phyloP scores from a whole-genome alignment of 2,888 invertebrate species.

The Drosophila paranaensis region DNA sequence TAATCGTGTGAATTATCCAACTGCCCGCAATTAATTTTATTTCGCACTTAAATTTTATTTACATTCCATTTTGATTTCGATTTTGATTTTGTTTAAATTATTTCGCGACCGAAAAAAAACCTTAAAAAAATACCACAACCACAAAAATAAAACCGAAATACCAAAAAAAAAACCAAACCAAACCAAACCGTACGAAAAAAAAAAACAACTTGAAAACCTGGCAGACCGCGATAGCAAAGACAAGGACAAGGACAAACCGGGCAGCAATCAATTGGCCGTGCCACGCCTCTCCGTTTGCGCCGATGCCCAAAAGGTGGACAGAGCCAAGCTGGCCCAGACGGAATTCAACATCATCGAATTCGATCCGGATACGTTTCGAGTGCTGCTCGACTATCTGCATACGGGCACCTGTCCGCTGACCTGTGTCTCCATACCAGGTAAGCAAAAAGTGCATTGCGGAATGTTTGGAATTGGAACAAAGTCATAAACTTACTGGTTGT shows the following conservation, averaged over 20 bases:
- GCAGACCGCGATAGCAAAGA: conserved; percentile 92
- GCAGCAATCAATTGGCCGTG: conserved; percentile 90
- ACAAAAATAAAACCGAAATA: conserved; percentile 14
- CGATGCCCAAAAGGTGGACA: conserved; percentile 96
- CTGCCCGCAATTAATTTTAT: conserved; percentile 27
- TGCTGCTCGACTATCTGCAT: conserved; percentile 95
- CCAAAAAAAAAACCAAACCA: conserved; percentile 26
- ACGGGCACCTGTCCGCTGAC: conserved; percentile 96
- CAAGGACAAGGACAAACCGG: conserved; percentile 91
- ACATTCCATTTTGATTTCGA: conserved; percentile 32
- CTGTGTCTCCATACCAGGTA: conserved; percentile 95
- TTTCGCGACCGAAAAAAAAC: conserved; percentile 31
- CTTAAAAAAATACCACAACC: conserved; percentile 23
- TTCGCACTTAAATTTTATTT: conserved; percentile 33
- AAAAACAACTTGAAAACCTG: conserved; percentile 36
- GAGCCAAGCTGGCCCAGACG: conserved; percentile 95
- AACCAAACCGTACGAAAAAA: conserved; percentile 8
- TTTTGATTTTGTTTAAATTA: conserved; percentile 18
- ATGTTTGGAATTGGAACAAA: background rate
- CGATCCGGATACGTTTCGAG: conserved; percentile 96
- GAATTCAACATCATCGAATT: conserved; percentile 98
- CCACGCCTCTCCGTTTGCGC: conserved; percentile 96
- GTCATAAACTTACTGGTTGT: too few species aligned
- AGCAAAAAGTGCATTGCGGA: background rate
- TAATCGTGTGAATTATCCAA: conserved; percentile 14